Percentiles rank a stretch among this genome's conserved stretches.
Conservation (phyloP, 1,140 invertebrate species). For the Theocolax elegans region DNA sequence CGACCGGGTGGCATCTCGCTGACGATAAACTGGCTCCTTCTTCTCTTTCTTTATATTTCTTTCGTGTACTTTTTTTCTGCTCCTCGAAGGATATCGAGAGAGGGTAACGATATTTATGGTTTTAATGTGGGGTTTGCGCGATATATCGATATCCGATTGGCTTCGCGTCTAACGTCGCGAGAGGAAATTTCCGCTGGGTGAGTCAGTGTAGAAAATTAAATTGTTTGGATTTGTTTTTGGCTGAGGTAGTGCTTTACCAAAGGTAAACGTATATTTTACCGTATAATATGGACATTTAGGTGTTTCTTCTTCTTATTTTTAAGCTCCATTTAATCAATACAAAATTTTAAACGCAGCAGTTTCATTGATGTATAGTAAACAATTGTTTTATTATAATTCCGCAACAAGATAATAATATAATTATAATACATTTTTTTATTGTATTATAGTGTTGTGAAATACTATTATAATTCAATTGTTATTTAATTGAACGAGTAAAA, state of each 20-base stretch:
- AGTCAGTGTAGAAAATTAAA: conserved; percentile 1
- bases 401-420: no score
- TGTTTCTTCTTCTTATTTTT: no score
- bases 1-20: not conserved
- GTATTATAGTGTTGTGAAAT: no score
- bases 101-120: conserved; percentile 20
- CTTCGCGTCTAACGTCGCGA: not conserved
- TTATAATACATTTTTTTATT: no score
- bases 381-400: no score
- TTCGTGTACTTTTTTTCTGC: not conserved
- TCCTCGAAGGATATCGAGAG: not conserved
- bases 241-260: not conserved
- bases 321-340: no score
- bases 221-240: conserved; percentile 11
- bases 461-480: no score
- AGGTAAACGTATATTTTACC: no score
- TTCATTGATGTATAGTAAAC: no score
- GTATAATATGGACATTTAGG: no score
- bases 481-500: no score
- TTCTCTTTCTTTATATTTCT: not conserved
- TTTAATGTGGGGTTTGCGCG: conserved; percentile 11
- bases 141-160: conserved; percentile 21
- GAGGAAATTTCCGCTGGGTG: not conserved
- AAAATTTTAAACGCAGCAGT: no score
- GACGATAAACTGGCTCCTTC: conserved; percentile 4